Conservation (phyloP, 1,140 invertebrate species). For the Paraescarpia echinospica region DNA sequence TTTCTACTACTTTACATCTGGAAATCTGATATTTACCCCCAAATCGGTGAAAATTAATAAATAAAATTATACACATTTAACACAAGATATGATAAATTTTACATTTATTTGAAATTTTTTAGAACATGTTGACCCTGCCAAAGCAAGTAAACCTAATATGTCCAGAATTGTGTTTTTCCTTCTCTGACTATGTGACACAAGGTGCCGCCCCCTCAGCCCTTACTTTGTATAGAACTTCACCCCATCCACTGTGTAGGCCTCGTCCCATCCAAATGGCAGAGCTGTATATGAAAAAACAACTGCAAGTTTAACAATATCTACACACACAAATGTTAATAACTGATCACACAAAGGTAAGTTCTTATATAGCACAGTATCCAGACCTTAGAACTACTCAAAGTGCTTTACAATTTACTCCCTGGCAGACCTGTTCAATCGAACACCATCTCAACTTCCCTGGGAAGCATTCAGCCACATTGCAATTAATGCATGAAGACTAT, state of each 20-base stretch:
- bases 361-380: too few species aligned
- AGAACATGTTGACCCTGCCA: background rate
- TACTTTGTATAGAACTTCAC: slow-evolving; percentile 55
- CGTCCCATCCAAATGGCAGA: slow-evolving; percentile 55
- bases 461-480: too few species aligned
- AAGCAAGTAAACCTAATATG: background rate
- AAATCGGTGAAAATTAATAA: background rate
- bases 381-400: too few species aligned
- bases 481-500: too few species aligned
- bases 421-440: too few species aligned
- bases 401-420: too few species aligned
- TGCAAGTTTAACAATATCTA: too few species aligned
- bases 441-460: too few species aligned
- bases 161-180: background rate
- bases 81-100: background rate
- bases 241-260: slow-evolving; percentile 51
- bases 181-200: background rate
- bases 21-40: background rate
- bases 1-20: background rate
- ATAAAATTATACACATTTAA: background rate
- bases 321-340: too few species aligned
- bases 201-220: slow-evolving; percentile 26
- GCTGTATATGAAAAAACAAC: slow-evolving; percentile 32
- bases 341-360: too few species aligned
- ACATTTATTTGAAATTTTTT: background rate